Percentiles rank a stretch among this genome's conserved stretches.
phyloP scores from a whole-genome alignment of 2,888 invertebrate species.

The Zaprionus bogoriensis region DNA sequence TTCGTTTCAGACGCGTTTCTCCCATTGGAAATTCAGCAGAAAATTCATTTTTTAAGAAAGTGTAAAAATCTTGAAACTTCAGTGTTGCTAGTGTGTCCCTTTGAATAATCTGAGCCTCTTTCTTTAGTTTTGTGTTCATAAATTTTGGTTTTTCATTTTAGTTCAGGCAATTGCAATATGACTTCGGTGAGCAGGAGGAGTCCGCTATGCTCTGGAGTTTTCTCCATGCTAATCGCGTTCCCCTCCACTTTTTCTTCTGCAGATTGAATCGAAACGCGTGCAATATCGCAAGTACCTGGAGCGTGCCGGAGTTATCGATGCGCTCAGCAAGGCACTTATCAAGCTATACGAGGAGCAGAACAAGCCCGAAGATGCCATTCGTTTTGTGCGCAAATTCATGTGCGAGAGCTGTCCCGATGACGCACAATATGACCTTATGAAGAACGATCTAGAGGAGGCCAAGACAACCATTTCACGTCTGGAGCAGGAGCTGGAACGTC shows the following conservation, averaged over 20 bases:
- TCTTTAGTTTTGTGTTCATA: slow-evolving; percentile 39
- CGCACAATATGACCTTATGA: slow-evolving; percentile 79
- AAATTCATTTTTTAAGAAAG: slow-evolving; percentile 50
- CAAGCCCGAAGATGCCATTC: slow-evolving; percentile 82
- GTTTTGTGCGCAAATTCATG: slow-evolving; percentile 82
- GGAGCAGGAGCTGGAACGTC: slow-evolving; percentile 79
- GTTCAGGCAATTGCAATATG: slow-evolving; percentile 57
- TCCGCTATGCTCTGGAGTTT: neutral
- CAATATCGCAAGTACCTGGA: slow-evolving; percentile 83
- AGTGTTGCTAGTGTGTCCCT: slow-evolving; percentile 12
- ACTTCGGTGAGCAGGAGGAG: slow-evolving; percentile 69
- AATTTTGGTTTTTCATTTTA: slow-evolving; percentile 46
- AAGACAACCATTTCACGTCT: slow-evolving; percentile 72
- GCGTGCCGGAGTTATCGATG: slow-evolving; percentile 82
- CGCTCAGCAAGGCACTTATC: slow-evolving; percentile 81
- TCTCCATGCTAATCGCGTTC: neutral
- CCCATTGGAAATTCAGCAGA: slow-evolving; percentile 46
- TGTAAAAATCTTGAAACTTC: slow-evolving; percentile 32
- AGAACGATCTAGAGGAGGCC: slow-evolving; percentile 79
- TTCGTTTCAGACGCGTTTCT: slow-evolving; percentile 70
- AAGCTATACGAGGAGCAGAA: slow-evolving; percentile 82
- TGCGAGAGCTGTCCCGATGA: slow-evolving; percentile 82
- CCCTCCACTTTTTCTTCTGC: neutral
- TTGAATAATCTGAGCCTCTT: slow-evolving; percentile 18
- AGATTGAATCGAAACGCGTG: slow-evolving; percentile 83